A percentile compares a stretch with the other conserved stretches of the same genome.
phyloP scores from a whole-genome alignment of 2,888 invertebrate species.

The Oligia fasciuncula region DNA sequence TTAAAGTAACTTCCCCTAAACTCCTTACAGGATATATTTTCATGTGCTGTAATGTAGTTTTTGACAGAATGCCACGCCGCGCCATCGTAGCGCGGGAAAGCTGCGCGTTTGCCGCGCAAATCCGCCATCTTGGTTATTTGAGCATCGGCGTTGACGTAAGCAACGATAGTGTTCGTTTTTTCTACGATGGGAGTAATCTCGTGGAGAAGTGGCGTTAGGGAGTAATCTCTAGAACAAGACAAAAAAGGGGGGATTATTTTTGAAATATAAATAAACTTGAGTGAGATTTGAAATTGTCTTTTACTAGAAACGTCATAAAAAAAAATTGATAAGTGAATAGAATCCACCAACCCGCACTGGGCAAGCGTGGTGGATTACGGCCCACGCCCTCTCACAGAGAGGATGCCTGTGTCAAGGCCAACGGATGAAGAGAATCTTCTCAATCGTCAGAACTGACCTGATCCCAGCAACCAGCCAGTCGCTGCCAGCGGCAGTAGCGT shows the following conservation, averaged over 20 bases:
- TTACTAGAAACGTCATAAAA: not conserved
- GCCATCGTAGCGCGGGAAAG: constrained; percentile 95
- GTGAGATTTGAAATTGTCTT: not conserved
- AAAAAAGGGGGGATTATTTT: not conserved
- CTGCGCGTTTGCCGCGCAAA: constrained; percentile 93
- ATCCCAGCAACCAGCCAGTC: constrained; percentile 93
- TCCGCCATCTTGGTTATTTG: constrained; percentile 90
- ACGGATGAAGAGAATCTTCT: not conserved
- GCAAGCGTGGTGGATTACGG: not conserved
- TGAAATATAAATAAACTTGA: not conserved
- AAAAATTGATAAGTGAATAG: too few relatives aligned
- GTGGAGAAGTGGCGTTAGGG: constrained; percentile 90
- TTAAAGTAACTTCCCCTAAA: constrained; percentile 91
- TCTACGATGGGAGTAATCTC: constrained; percentile 90
- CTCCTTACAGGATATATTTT: constrained; percentile 82
- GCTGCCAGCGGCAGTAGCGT: constrained; percentile 93
- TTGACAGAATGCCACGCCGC: constrained; percentile 91
- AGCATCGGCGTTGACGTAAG: constrained; percentile 91
- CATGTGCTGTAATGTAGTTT: constrained; percentile 82
- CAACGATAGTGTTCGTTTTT: constrained; percentile 91
- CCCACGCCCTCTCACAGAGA: not conserved
- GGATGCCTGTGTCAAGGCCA: not conserved
- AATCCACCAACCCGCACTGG: not conserved
- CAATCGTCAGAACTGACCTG: constrained; percentile 82
- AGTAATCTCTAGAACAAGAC: constrained; percentile 84